Base-by-base conservation (phyloP, 2,888 invertebrate species). In the Lepeophtheirus nordmannii region DNA sequence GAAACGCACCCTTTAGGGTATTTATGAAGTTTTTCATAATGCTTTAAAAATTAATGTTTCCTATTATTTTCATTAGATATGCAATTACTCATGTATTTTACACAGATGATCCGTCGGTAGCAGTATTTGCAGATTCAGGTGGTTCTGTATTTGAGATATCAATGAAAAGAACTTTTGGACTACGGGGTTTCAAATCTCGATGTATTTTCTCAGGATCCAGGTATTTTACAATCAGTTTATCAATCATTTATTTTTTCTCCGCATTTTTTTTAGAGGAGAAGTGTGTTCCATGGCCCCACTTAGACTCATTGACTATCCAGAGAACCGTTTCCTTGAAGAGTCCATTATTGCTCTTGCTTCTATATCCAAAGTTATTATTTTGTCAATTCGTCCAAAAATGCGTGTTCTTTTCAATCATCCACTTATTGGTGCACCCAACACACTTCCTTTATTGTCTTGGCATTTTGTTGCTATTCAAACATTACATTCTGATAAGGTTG, bases 261-360 rank as follows among this genome's bases (percentile, higher is more conserved):
- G 8, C 8, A 46, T 46, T 46, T 46, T 46, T 8, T 46, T 93
- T 66, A 83, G 93, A 67, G 98, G 98, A 0, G 98, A 98, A 80
- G 91, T 90, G 59, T 85, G 85, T 72, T 80, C 82, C 12, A 78
- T 87, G 68, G 85, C 85, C 72, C 86, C 86, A 0, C 76, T 87
- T 61, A 78, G 81, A 62, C 76, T 83, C 69, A 78, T 80, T 41
- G 72, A 74, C 68, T 75, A 81, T 66, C 78, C 80, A 23, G 74
- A 74, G 12, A 82, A 86, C 74, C 85, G 87, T 17, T 76, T 89
- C 70, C 83, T 83, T 72, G 83, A 83, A 70, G 82, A 84, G 71
- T 82, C 85, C 67, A 81, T 96, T 67, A 82, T 96, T 66, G 96
- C 96, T 0, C 82, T 97, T 80, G 96, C 93, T 0, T 93, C 96